Evolutionary conservation across 35 echinoderm and acorn worm genomes (phyloP).

Genomic region (Amphiura filiformis): DNA sequence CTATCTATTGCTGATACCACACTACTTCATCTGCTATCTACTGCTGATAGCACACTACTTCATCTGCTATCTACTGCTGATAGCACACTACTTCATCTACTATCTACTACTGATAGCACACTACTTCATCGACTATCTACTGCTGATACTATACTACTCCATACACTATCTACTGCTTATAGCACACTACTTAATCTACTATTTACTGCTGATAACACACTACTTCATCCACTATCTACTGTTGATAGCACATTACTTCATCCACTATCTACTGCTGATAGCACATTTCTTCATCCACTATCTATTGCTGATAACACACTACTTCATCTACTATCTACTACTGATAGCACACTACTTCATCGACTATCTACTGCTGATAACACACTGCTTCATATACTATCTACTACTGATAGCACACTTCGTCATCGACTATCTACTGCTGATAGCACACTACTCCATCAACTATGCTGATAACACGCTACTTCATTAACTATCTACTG

Average conservation of each 20-base stretch:
- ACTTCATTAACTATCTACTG: neutral
- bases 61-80: conserved; percentile 10
- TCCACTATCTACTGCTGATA: neutral
- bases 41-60: neutral
- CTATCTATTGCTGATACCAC: neutral
- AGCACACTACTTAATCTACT: neutral
- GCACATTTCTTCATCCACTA: neutral
- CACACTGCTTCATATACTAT: too few relatives aligned
- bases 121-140: too few relatives aligned
- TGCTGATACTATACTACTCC: neutral
- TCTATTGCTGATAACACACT: neutral
- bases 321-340: neutral
- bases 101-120: too few relatives aligned
- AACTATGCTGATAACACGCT: too few relatives aligned
- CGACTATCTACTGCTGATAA: neutral
- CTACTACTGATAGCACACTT: neutral
- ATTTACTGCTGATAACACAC: too few relatives aligned
- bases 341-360: neutral
- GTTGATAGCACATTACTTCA: too few relatives aligned
- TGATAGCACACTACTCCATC: neutral
- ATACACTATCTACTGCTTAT: neutral
- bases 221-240: too few relatives aligned
- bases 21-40: neutral
- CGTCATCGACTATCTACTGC: conserved; percentile 7
- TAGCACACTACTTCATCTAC: neutral